Evolutionary conservation across 1,140 invertebrate species (phyloP).

Genomic region (Philaenus spumarius): DNA sequence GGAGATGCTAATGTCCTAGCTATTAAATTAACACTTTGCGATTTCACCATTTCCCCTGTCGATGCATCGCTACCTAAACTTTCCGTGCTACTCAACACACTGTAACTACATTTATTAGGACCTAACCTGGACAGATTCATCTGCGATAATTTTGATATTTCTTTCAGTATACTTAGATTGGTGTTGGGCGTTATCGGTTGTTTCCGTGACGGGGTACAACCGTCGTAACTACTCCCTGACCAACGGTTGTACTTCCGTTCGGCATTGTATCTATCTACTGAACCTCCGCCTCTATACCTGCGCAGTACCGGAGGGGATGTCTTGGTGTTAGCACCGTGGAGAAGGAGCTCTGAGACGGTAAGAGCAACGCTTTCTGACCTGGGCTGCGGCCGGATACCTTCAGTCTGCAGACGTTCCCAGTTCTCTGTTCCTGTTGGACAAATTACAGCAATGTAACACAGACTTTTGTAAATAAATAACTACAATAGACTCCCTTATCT

Average conservation of each 20-base stretch:
- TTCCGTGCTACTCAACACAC: slow-evolving; percentile 47
- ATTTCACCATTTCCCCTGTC: slow-evolving; percentile 48
- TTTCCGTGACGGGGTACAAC: not conserved
- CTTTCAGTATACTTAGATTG: slow-evolving; percentile 51
- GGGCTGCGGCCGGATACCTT: slow-evolving; percentile 61
- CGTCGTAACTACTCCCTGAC: slow-evolving; percentile 33
- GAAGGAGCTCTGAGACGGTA: slow-evolving; percentile 50
- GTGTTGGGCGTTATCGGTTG: slow-evolving; percentile 15
- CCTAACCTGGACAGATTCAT: slow-evolving; percentile 61
- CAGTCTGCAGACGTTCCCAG: slow-evolving; percentile 67
- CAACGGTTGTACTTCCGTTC: slow-evolving; percentile 6
- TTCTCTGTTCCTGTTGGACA: slow-evolving; percentile 56
- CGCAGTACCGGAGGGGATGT: slow-evolving; percentile 19
- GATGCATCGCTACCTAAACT: slow-evolving; percentile 26
- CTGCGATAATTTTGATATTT: slow-evolving; percentile 66
- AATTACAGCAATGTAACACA: not conserved
- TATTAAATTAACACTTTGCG: slow-evolving; percentile 53
- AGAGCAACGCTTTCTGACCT: slow-evolving; percentile 56
- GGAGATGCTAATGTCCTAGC: slow-evolving; percentile 31
- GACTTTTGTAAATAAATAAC: not conserved
- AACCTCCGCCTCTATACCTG: slow-evolving; percentile 23
- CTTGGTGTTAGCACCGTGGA: slow-evolving; percentile 24
- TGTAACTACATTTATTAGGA: slow-evolving; percentile 60
- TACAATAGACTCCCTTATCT: too few species aligned
- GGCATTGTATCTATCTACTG: slow-evolving; percentile 23